Evolutionary conservation across 2,113 vertebrate species (phyloP), one percentile per base, ranked within the genome.

Genomic region (Macquaria ambigua): DNA sequence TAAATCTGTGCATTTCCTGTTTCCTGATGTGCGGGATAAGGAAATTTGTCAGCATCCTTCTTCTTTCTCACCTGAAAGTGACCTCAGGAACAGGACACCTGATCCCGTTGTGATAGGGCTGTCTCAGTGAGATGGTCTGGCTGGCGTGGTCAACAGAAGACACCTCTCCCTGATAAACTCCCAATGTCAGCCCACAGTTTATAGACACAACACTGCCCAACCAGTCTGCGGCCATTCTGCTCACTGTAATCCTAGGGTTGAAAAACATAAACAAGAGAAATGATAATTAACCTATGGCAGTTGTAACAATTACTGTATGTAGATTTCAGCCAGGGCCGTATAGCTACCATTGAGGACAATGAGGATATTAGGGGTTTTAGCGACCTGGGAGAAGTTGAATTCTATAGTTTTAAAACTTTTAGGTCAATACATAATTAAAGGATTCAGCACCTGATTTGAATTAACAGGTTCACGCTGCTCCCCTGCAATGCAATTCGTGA

Each of bases 81-180:
- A 98, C 97, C 89, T 98, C 97, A 18, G 97, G 96, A 86, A 98
- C 97, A 12, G 97, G 95, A 93, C 97, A 97, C 77, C 96, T 96
- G 81, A 97, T 92, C 12, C 97, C 97, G 78, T 97, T 98, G 79
- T 97, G 97, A 91, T 96, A 98, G 11, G 97, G 97, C 59, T 96
- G 95, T 0, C 93, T 97, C 18, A 98, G 96, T 52, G 97, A 97
- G 73, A 98, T 97, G 75, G 97, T 98, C 94, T 98, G 97, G 94
- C 96, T 96, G 92, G 93, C 64, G 55, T 96, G 96, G 53, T 98
- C 96, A 81, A 97, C 97, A 0, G 96, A 96, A 0, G 96, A 97
- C 66, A 97, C 97, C 43, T 96, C 90, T 73, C 97, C 97, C 75
- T 97, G 97, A 90, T 97, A 97, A 18, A 97, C 95, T 4, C 97